Conservation (phyloP, 2,888 invertebrate species). For the Drosophila limbata region DNA sequence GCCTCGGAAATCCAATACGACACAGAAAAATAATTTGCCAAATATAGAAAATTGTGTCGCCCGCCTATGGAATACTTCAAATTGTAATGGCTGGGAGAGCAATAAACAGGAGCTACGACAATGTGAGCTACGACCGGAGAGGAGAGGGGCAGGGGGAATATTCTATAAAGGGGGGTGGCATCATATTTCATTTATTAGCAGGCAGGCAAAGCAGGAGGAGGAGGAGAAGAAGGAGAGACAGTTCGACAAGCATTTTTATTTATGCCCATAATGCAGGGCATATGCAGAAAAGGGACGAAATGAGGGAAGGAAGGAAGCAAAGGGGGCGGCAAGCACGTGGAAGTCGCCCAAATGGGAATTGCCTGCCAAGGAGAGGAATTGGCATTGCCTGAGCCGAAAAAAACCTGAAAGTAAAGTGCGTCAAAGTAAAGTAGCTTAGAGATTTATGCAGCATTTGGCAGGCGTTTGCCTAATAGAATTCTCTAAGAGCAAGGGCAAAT, state of each 20-base stretch:
- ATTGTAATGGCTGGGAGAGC: constrained; percentile 67
- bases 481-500: background rate
- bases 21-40: constrained; percentile 79
- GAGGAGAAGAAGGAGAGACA: constrained; percentile 1
- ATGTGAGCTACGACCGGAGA: constrained; percentile 41
- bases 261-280: constrained; percentile 83
- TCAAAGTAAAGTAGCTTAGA: constrained; percentile 75
- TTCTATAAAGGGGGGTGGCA: constrained; percentile 51
- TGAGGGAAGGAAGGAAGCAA: too few species aligned
- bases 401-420: constrained; percentile 50
- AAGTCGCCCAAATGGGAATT: constrained; percentile 79
- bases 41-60: constrained; percentile 81
- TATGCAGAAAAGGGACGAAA: constrained; percentile 68
- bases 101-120: constrained; percentile 80
- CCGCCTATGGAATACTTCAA: constrained; percentile 62
- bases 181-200: constrained; percentile 83
- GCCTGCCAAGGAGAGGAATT: constrained; percentile 27
- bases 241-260: constrained; percentile 73
- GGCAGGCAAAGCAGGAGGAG: constrained; percentile 5
- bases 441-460: constrained; percentile 69
- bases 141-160: constrained; percentile 4
- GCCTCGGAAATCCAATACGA: constrained; percentile 73
- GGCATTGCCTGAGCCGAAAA: constrained; percentile 15
- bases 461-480: constrained; percentile 68
- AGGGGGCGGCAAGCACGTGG: constrained; percentile 4